Evolutionary conservation across 37 sponge, comb jelly and placozoan genomes (phyloP), one percentile per base, ranked within the genome.

Genomic region (Halichondria panicea): DNA sequence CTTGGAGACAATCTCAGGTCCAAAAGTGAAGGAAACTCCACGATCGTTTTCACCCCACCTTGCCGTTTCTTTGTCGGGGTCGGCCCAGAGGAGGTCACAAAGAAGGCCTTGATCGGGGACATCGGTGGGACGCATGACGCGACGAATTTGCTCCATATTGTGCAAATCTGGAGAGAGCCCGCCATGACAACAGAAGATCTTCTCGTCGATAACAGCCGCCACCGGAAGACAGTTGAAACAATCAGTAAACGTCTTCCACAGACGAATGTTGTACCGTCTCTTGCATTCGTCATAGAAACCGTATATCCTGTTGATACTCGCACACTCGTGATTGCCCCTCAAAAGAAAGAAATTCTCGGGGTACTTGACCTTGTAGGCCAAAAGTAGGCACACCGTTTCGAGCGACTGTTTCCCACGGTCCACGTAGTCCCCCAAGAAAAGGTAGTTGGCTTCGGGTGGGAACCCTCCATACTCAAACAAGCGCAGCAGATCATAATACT

Each of bases 11-110:
- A 99, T 92, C 56, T 99, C 99, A 22, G 92, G 83, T 34, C 96
- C 99, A 83, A 99, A 99, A 0, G 99, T 99, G 82, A 95, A 99
- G 22, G 96, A 95, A 11, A 99, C 99, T 48, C 99, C 99, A 55
- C 99, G 74, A 74, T 99, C 99, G 69, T 99, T 99, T 73, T 99
- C 99, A 55, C 99, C 99, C 99, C 99, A 99, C 3, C 96, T 96
- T 48, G 76, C 53, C 0, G 93, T 91, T 56, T 99, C 99, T 41
- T 99, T 99, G 63, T 99, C 99, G 30, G 99, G 99, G 45, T 99
- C 99, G 21, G 96, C 89, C 99, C 99, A 99, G 68, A 99, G 66
- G 58, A 99, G 88, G 46, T 99, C 99, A 76, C 99, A 99, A 52
- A 99, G 82, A 64, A 98, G 74, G 11, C 97, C 99, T 68, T 93